Evolutionary conservation across 2,113 vertebrate species (phyloP).

Genomic region (Lampris megalopsis): DNA sequence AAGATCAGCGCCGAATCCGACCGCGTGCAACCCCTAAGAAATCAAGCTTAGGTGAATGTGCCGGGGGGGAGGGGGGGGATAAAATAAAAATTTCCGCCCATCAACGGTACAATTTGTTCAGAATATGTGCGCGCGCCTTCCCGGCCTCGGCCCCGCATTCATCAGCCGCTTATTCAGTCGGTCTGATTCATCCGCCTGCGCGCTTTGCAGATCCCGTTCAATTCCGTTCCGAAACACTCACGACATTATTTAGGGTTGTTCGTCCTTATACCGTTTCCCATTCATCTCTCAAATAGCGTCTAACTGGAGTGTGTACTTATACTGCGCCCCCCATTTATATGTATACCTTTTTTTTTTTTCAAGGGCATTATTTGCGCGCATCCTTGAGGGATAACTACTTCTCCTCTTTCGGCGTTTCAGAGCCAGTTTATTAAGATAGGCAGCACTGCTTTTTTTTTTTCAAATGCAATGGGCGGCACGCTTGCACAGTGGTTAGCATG

Average conservation of each 20-base stretch:
- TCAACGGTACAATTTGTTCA: constrained; percentile 20
- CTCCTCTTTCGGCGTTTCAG: constrained; percentile 30
- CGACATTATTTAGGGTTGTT: neutral
- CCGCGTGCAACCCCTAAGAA: constrained; percentile 29
- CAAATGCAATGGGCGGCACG: too few relatives aligned
- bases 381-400: constrained; percentile 47
- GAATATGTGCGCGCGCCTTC: constrained; percentile 11
- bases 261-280: constrained; percentile 20
- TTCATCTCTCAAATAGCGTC: constrained; percentile 28
- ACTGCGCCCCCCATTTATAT: neutral
- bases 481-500: too few relatives aligned
- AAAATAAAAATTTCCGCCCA: constrained; percentile 10
- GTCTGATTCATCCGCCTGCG: constrained; percentile 22
- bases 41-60: constrained; percentile 43
- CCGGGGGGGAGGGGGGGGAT: neutral
- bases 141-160: constrained; percentile 26
- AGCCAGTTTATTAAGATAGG: constrained; percentile 20
- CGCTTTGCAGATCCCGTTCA: constrained; percentile 32
- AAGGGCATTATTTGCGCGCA: constrained; percentile 31
- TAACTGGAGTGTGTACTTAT: constrained; percentile 23
- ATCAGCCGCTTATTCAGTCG: constrained; percentile 23
- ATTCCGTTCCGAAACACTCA: constrained; percentile 25
- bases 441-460: too few relatives aligned
- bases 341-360: neutral
- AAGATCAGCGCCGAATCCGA: constrained; percentile 38